Evolutionary conservation across 2,113 vertebrate genomes (phyloP), one percentile per base, ranked within the genome.

Genomic region (Nerophis ophidion): DNA sequence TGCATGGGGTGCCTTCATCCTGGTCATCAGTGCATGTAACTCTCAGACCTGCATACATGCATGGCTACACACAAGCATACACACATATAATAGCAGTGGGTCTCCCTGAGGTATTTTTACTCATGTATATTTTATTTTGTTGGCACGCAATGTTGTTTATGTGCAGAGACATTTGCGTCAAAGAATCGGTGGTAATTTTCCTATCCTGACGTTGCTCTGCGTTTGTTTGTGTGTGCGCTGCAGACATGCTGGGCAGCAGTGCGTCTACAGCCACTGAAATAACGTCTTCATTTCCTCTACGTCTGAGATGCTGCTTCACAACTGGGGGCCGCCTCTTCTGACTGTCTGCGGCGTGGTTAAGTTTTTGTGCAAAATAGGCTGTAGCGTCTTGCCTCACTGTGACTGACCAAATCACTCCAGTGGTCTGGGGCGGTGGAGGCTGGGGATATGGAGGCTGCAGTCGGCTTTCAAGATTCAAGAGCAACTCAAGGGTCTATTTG

Each of bases 21-120:
- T 44, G 40, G 12, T n/a, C 9, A 5, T 49, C 11, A 8, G 5
- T 16, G n/a, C 15, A 50, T 3, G 1, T 52, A 60, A 9, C 6
- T 0, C 4, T 6, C 14, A 35, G 42, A 62, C 54, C 70, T 60
- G 45, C 14, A 40, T 8, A 46, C 57, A 48, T 52, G 48, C 66
- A 48, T 36, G 45, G 47, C 42, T 47, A 17, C n/a, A 53, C 17
- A 48, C 16, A 33, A 8, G 45, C 16, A 63, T 5, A 34, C 11
- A 58, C 17, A 48, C 5, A 51, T 14, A 61, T 46, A 52, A 5
- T 61, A 8, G 54, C 33, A 50, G 60, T 63, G 50, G 63, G 70
- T 64, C 66, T 60, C 51, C 63, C 60, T 6, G 36, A 47, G 60
- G 60, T 64, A 14, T 66, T 56, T 70, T 64, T 47, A 70, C 34